Conservation (phyloP, 2,888 invertebrate genomes). For the Patella pellucida region DNA sequence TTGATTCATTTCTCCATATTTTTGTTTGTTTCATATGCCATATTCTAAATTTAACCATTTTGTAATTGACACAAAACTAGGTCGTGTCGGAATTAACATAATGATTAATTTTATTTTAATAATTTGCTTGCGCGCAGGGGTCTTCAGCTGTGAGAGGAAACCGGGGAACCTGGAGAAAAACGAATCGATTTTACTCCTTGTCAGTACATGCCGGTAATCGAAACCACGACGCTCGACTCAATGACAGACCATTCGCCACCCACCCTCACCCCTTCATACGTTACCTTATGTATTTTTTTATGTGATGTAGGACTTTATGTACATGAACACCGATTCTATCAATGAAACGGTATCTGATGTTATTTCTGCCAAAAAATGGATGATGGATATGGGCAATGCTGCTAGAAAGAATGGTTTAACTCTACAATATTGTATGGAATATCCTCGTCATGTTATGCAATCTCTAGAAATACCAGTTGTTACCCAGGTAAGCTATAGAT, state of each 20-base stretch:
- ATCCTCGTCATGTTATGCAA: conserved; percentile 54
- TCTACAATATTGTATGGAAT: conserved; percentile 66
- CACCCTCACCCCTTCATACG: not conserved
- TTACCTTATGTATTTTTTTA: too few relatives aligned
- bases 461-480: conserved; percentile 54
- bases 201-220: too few relatives aligned
- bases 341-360: conserved; percentile 45
- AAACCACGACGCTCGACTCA: too few relatives aligned
- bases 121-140: too few relatives aligned
- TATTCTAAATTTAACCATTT: not conserved
- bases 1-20: not conserved
- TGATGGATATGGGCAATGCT: conserved; percentile 59
- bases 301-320: conserved; percentile 58
- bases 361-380: conserved; percentile 53
- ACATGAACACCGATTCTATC: conserved; percentile 54
- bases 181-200: too few relatives aligned
- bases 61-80: too few relatives aligned
- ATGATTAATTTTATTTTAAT: too few relatives aligned
- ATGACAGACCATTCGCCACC: too few relatives aligned
- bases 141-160: too few relatives aligned
- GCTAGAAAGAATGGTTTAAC: conserved; percentile 50
- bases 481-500: conserved; percentile 52
- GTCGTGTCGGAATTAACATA: too few relatives aligned
- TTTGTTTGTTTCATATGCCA: too few relatives aligned
- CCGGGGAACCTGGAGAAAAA: too few relatives aligned